Evolutionary conservation across 2,113 vertebrate genomes (phyloP), one percentile per base, ranked within the genome.

Genomic region (Solenodon paradoxus): DNA sequence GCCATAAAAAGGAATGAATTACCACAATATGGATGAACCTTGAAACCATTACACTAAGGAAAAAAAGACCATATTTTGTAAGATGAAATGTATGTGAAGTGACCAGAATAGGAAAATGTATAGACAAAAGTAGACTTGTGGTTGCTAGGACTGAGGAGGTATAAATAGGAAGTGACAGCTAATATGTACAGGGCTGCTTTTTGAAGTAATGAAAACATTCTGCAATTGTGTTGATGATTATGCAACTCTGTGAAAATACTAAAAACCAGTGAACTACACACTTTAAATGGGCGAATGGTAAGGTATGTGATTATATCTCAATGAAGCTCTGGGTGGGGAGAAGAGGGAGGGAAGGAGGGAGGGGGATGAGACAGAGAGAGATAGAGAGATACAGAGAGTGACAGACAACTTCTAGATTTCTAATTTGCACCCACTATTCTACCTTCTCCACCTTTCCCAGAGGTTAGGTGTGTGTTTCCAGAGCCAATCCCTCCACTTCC

Each of bases 301-400:
- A 5, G 1, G 20, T 17, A 78, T 15, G 32, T 45, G 45, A 77
- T 64, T 78, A 32, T 20, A 42, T 20, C 55, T 66, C 72, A 89
- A n/a, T 32, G 40, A 35, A 35, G 30, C 30, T 55, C 3, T 32
- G 32, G 17, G 55, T 3, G 8, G 35, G 8, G 13, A 13, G 49
- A 10, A 3, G 45, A 11, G 28, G n/a, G 38, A 30, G n/a, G n/a
- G n/a, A n/a, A n/a, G n/a, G n/a, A n/a, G n/a, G n/a, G n/a, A n/a
- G n/a, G n/a, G n/a, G n/a, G n/a, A n/a, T n/a, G n/a, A n/a, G n/a
- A n/a, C n/a, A n/a, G n/a, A n/a, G n/a, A n/a, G n/a, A n/a, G n/a
- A 19, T 35, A 0, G 0, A 8, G 10, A 42, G n/a, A 53, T 6
- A 38, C 24, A 26, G 26, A 64, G 26, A 26, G 8, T 40, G 16